Conservation (phyloP, 2,113 vertebrate genomes). For the Corythornis madagascariensis region DNA sequence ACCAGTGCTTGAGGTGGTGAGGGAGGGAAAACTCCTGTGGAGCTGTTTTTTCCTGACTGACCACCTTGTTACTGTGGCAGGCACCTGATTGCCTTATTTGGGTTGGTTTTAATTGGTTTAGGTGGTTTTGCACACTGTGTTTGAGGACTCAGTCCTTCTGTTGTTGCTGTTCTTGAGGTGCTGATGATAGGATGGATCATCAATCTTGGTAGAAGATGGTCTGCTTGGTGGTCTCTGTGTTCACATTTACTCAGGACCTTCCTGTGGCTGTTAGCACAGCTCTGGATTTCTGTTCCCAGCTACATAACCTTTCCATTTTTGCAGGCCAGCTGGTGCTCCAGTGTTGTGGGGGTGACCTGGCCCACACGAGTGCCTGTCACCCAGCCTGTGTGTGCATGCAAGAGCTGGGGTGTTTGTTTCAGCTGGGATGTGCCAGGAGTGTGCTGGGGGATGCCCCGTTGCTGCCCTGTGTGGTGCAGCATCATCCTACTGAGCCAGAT, state of each 20-base stretch:
- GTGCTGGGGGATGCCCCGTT: neutral
- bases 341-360: neutral
- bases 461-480: neutral
- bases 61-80: neutral
- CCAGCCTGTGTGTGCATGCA: neutral
- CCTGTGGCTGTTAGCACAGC: neutral
- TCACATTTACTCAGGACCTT: neutral
- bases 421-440: neutral
- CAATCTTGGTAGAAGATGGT: neutral
- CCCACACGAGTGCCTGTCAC: neutral
- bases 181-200: neutral
- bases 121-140: neutral
- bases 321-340: neutral
- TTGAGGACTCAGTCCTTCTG: neutral
- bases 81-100: neutral
- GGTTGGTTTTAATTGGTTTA: neutral
- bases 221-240: neutral
- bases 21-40: neutral
- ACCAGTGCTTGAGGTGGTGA: neutral
- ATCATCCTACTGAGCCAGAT: neutral
- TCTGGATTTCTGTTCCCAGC: neutral
- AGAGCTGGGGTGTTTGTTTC: neutral
- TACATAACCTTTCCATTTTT: neutral
- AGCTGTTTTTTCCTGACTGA: neutral
- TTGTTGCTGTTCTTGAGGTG: neutral